A percentile compares a stretch with the other conserved stretches of the same genome.
Evolutionary conservation across 2,888 invertebrate genomes (phyloP).

Genomic region (Spicauda simplicius): DNA sequence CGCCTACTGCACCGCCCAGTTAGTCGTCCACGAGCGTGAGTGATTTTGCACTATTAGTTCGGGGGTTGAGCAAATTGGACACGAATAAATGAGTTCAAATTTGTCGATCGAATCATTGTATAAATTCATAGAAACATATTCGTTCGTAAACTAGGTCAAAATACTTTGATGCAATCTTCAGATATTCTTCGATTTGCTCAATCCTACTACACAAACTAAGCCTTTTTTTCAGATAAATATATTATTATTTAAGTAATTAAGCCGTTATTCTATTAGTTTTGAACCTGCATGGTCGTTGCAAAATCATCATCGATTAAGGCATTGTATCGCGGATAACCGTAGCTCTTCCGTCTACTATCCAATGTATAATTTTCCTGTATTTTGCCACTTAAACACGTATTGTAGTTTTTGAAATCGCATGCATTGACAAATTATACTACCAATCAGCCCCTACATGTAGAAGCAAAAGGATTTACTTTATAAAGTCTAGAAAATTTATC

Average conservation of each 20-base stretch:
- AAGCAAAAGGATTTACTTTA: not conserved
- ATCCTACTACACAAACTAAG: not conserved
- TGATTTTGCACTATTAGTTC: slow-evolving; percentile 44
- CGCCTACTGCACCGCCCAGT: slow-evolving; percentile 93
- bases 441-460: not conserved
- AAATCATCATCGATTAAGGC: slow-evolving; percentile 71
- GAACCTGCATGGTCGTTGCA: slow-evolving; percentile 63
- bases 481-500: not conserved
- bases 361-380: slow-evolving; percentile 69
- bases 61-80: slow-evolving; percentile 40
- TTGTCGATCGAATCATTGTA: not conserved
- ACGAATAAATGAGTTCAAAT: not conserved
- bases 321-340: slow-evolving; percentile 78
- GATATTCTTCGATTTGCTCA: slow-evolving; percentile 12
- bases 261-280: slow-evolving; percentile 6
- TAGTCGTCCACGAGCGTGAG: slow-evolving; percentile 94
- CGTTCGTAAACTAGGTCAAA: too few species aligned
- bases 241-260: not conserved
- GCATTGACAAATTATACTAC: not conserved
- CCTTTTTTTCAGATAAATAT: slow-evolving; percentile 14
- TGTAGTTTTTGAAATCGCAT: slow-evolving; percentile 24
- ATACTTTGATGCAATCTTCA: not conserved
- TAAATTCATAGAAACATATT: not conserved
- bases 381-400: slow-evolving; percentile 46
- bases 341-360: slow-evolving; percentile 54